Conservation (phyloP, 2,113 vertebrate genomes). For the Callipepla californica region DNA sequence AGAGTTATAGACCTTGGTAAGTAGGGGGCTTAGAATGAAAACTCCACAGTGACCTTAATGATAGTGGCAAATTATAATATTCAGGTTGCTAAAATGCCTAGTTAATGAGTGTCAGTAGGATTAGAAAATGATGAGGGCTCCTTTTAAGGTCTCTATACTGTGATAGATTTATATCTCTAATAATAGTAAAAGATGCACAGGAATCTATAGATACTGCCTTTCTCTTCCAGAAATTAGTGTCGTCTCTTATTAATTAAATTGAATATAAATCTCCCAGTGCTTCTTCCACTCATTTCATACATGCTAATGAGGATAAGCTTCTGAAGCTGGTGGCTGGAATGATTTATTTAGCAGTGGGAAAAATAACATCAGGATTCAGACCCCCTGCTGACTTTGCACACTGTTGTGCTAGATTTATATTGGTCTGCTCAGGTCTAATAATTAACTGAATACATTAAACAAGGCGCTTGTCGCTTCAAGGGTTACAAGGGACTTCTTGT, state of each 20-base stretch:
- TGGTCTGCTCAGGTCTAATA: conserved; percentile 68
- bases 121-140: conserved; percentile 46
- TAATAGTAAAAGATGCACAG: conserved; percentile 56
- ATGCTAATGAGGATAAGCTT: conserved; percentile 74
- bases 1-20: neutral
- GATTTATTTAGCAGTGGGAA: conserved; percentile 72
- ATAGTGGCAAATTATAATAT: conserved; percentile 20
- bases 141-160: conserved; percentile 33
- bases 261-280: conserved; percentile 70
- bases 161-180: conserved; percentile 63
- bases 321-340: conserved; percentile 57
- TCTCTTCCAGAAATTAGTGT: conserved; percentile 49
- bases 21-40: conserved; percentile 3
- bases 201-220: conserved; percentile 41
- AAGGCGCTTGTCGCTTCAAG: conserved; percentile 39
- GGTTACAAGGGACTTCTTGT: conserved; percentile 65
- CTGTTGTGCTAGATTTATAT: conserved; percentile 78
- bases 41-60: neutral
- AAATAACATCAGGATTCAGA: conserved; percentile 67
- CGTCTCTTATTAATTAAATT: conserved; percentile 75
- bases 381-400: conserved; percentile 72
- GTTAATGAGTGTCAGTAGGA: conserved; percentile 55
- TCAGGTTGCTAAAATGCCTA: conserved; percentile 26
- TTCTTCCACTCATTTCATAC: conserved; percentile 70
- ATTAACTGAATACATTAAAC: conserved; percentile 77